Evolutionary conservation across 2,113 vertebrate species (phyloP), one percentile per base, ranked within the genome.

Genomic region (Petaurus breviceps): DNA sequence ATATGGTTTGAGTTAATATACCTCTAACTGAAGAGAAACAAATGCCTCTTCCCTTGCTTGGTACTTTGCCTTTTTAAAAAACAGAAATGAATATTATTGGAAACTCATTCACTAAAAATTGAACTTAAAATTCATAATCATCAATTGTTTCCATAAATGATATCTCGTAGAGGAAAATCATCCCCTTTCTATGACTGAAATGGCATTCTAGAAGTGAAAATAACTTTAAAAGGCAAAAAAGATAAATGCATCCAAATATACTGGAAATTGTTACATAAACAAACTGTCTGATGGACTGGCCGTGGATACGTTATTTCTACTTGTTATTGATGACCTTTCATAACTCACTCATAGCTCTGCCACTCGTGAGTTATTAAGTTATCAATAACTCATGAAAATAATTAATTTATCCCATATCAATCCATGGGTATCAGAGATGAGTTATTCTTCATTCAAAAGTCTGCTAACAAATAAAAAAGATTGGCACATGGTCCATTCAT

Each of bases 311-410:
- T 92, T 90, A 90, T 77, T 90, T 89, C 51, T 92, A 51, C 51
- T 53, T 37, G 25, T 94, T 93, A 92, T 84, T 77, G 22, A 77
- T 94, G 68, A 91, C n/a, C n/a, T 94, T 89, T 51, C 23, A 54
- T 68, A 84, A 93, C 22, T 93, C 28, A 57, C 47, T 90, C 7
- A 9, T 96, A 25, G 11, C 0, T 61, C 26, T 61, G 25, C 43
- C 49, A 47, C 54, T 28, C 8, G 2, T 50, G 14, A 68, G 43
- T 53, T 96, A 90, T 77, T 22, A 90, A 7, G 6, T 53, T 90
- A 94, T 28, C 1, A 94, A 43, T 93, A 49, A 93, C 11, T 92
- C 46, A 43, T 51, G 46, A 3, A 92, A 92, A 77, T 84, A 90
- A 26, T 49, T 84, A 90, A 26, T 49, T 16, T 90, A 77, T 92